These are phyloP conservation scores for Pachypanchax playfairii DNA, from an alignment of 2,113 vertebrate genomes.

Conservation along the genomic window DNA sequence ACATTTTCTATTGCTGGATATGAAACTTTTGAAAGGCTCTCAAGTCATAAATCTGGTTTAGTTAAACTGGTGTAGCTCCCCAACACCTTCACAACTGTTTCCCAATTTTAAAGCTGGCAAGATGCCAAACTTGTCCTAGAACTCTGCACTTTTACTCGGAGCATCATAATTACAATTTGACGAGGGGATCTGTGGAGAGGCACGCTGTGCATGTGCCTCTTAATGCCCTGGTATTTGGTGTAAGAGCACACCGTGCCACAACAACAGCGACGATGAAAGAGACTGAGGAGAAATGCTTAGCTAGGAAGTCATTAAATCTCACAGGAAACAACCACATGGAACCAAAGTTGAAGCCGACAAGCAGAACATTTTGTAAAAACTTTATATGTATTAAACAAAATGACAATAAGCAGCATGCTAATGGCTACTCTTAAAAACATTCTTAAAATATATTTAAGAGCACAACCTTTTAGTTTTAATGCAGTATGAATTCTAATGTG, in stretches of 20 bases:
- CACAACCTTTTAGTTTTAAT: no score
- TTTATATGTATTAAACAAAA: not conserved
- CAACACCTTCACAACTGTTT: slow-evolving; percentile 10
- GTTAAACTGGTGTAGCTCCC: slow-evolving; percentile 17
- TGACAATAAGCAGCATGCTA: not conserved
- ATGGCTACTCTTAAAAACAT: not conserved
- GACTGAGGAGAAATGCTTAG: slow-evolving; percentile 7
- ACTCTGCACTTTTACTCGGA: slow-evolving; percentile 45
- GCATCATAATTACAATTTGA: slow-evolving; percentile 63
- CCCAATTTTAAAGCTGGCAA: slow-evolving; percentile 37
- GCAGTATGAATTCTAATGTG: no score
- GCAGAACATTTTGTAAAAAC: not conserved
- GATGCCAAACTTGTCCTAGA: slow-evolving; percentile 37
- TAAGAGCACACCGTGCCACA: slow-evolving; percentile 60
- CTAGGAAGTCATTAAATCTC: not conserved
- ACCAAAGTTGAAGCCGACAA: not conserved
- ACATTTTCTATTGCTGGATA: no score
- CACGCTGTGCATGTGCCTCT: slow-evolving; percentile 38
- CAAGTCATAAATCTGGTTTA: slow-evolving; percentile 21
- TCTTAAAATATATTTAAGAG: no score
- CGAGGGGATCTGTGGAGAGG: slow-evolving; percentile 27
- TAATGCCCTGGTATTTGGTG: slow-evolving; percentile 43
- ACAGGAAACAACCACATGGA: not conserved
- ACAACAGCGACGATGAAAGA: slow-evolving; percentile 50
- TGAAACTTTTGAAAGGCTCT: no score